A percentile compares a stretch with the other conserved stretches of the same genome.
Evolutionary conservation across 2,113 vertebrate genomes (phyloP).

Genomic region (Gasterosteus nipponicus): DNA sequence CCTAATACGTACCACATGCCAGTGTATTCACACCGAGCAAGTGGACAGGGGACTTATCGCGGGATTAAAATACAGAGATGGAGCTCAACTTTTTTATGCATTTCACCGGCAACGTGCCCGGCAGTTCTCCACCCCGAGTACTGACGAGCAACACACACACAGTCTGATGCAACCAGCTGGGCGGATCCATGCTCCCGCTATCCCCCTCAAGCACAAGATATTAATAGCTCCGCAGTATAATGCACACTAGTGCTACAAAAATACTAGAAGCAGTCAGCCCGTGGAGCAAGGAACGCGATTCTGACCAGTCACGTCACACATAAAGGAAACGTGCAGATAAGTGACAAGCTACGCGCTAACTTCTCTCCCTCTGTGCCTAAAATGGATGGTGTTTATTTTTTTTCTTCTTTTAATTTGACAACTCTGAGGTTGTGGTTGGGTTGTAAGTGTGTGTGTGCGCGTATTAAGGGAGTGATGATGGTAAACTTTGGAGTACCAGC

Average conservation of each 20-base stretch:
- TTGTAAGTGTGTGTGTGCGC: background rate
- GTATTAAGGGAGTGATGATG: background rate
- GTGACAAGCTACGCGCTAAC: constrained; percentile 39
- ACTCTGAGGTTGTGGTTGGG: constrained; percentile 22
- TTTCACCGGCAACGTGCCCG: constrained; percentile 40
- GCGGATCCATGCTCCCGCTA: background rate
- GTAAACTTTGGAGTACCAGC: background rate
- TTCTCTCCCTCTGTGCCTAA: constrained; percentile 6
- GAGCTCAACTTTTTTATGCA: constrained; percentile 43
- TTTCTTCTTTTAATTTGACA: constrained; percentile 51
- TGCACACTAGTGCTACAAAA: constrained; percentile 13
- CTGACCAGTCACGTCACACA: constrained; percentile 30
- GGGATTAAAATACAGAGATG: constrained; percentile 58
- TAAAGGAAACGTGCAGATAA: constrained; percentile 16
- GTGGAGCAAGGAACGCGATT: constrained; percentile 11
- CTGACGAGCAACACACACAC: too few species aligned
- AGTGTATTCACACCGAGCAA: constrained; percentile 77
- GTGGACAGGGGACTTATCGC: constrained; percentile 71
- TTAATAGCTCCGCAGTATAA: constrained; percentile 19
- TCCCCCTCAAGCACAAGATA: constrained; percentile 23
- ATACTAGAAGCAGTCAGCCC: constrained; percentile 22
- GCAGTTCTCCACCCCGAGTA: constrained; percentile 4
- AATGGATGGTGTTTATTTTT: constrained; percentile 32
- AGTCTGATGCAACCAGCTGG: constrained; percentile 6
- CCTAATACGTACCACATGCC: constrained; percentile 98